Evolutionary conservation across 2,888 invertebrate genomes (phyloP).

Genomic region (Junonia oenone): DNA sequence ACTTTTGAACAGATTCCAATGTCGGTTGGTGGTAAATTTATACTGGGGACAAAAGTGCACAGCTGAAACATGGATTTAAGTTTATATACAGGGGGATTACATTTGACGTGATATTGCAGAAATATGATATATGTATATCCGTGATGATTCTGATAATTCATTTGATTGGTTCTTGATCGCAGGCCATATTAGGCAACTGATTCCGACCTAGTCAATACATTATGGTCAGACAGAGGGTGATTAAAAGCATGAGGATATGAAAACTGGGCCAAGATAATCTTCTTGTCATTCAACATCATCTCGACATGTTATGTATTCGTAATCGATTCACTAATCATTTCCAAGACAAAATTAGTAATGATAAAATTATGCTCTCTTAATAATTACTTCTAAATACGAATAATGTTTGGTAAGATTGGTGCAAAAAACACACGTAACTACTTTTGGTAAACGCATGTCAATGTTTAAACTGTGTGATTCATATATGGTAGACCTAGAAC

Average conservation of each 20-base stretch:
- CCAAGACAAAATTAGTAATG: not conserved
- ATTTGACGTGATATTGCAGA: not conserved
- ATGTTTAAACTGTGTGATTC: constrained; percentile 26
- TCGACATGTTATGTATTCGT: constrained; percentile 6
- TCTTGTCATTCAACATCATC: constrained; percentile 30
- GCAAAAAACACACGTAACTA: constrained; percentile 11
- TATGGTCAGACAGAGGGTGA: constrained; percentile 16
- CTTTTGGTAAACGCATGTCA: constrained; percentile 36
- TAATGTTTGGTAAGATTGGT: not conserved
- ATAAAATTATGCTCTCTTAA: not conserved
- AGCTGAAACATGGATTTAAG: constrained; percentile 30
- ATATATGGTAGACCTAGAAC: constrained; percentile 48
- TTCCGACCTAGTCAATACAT: constrained; percentile 50
- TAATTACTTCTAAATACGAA: constrained; percentile 9
- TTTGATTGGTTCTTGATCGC: constrained; percentile 46
- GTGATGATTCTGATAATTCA: constrained; percentile 6
- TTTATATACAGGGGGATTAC: constrained; percentile 6
- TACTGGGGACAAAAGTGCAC: constrained; percentile 44
- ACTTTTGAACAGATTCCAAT: constrained; percentile 75
- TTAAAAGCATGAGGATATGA: constrained; percentile 44
- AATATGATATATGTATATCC: not conserved
- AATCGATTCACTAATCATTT: constrained; percentile 4
- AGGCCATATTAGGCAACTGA: constrained; percentile 49
- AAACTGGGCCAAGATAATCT: constrained; percentile 51
- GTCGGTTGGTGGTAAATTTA: constrained; percentile 55